Percentiles rank a stretch among this genome's conserved stretches.
Conservation (phyloP, 2,888 invertebrate genomes). For the Apocheima hispidaria region DNA sequence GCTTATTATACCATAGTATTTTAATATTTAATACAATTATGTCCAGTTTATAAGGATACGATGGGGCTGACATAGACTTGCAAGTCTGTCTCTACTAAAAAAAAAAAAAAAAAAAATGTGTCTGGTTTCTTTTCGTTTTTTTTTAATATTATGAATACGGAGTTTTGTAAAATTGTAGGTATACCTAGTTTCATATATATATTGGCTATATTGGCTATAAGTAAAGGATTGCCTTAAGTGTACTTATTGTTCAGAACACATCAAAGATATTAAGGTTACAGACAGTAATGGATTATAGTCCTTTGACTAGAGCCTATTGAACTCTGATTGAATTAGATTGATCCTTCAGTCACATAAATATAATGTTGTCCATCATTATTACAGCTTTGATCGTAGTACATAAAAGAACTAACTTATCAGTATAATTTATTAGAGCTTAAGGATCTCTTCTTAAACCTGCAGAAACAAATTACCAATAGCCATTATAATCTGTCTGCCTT, state of each 20-base stretch:
- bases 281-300: slow-evolving; percentile 16
- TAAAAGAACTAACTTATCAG: neutral
- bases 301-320: slow-evolving; percentile 8
- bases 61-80: no score
- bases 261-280: slow-evolving; percentile 1
- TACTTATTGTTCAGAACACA: slow-evolving; percentile 7
- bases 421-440: neutral
- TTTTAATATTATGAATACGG: no score
- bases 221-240: neutral
- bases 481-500: slow-evolving; percentile 24
- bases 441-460: neutral
- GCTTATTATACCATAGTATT: no score
- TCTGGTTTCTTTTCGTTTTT: no score
- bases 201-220: neutral
- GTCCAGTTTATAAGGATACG: no score
- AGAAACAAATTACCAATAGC: slow-evolving; percentile 6
- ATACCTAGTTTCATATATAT: no score
- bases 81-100: no score
- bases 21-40: no score
- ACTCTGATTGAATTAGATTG: slow-evolving; percentile 1
- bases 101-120: neutral
- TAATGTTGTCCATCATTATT: neutral
- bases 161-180: neutral
- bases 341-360: slow-evolving; percentile 2
- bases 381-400: slow-evolving; percentile 2